Percentiles rank a stretch among this genome's conserved stretches.
phyloP scores from a whole-genome alignment of 30 jellyfish, hydroid and myxozoan species.

The Hydractinia echinata region DNA sequence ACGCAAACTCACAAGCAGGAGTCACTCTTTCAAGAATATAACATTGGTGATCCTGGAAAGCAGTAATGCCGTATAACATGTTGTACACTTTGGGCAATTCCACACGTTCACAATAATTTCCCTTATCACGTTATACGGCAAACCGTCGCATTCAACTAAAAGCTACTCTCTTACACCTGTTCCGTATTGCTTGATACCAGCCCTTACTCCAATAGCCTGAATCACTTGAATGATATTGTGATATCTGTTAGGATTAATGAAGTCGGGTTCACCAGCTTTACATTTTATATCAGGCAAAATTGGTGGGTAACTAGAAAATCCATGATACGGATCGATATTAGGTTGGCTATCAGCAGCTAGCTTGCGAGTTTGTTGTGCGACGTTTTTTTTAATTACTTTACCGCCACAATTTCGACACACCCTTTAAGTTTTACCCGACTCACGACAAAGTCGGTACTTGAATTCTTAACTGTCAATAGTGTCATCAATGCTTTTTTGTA shows the following conservation, averaged over 20 bases:
- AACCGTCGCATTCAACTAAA: conserved; percentile 6
- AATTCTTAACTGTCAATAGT: too few species aligned
- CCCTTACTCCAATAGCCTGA: conserved; percentile 8
- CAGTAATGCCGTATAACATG: not conserved
- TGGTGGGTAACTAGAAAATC: not conserved
- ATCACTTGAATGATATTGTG: not conserved
- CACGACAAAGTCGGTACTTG: too few species aligned
- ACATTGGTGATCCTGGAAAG: not conserved
- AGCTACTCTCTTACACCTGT: not conserved
- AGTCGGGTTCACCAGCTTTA: conserved; percentile 24
- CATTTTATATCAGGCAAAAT: not conserved
- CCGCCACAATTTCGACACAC: too few species aligned
- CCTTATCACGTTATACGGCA: not conserved
- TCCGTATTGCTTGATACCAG: conserved; percentile 13
- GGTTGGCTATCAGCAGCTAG: too few species aligned
- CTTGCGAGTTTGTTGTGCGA: too few species aligned
- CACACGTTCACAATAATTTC: conserved; percentile 3
- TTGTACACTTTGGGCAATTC: not conserved
- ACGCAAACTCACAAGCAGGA: not conserved
- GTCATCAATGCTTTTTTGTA: too few species aligned
- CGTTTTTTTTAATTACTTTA: too few species aligned
- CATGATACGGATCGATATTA: not conserved
- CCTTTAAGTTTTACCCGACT: too few species aligned
- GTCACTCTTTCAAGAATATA: not conserved
- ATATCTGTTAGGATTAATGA: conserved; percentile 3